Evolutionary conservation across 2,888 invertebrate species (phyloP).

Genomic region (Argynnis bischoffii): DNA sequence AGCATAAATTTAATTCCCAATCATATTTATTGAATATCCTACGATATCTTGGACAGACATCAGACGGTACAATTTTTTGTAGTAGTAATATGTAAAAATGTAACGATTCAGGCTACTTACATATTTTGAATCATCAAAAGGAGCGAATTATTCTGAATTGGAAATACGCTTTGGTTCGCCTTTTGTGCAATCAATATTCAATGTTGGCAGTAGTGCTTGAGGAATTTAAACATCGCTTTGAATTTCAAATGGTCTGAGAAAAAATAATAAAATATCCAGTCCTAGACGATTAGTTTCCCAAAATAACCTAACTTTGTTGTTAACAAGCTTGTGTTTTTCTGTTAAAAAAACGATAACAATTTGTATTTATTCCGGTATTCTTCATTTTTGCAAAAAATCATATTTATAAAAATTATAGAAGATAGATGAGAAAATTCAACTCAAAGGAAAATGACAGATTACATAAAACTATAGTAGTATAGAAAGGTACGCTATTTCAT

Average conservation of each 20-base stretch:
- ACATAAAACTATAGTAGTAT: too few species aligned
- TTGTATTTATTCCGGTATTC: too few species aligned
- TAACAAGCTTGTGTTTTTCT: too few species aligned
- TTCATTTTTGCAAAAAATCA: too few species aligned
- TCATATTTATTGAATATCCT: too few species aligned
- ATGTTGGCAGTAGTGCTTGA: slow-evolving; percentile 71
- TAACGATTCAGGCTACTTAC: slow-evolving; percentile 78
- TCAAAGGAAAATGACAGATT: too few species aligned
- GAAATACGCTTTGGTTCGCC: slow-evolving; percentile 81
- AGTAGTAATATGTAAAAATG: slow-evolving; percentile 62
- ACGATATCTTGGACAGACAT: background rate
- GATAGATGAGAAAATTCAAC: too few species aligned
- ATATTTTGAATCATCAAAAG: slow-evolving; percentile 81
- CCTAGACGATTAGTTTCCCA: slow-evolving; percentile 8
- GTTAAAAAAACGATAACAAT: too few species aligned
- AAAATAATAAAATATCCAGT: slow-evolving; percentile 14
- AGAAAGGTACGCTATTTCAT: too few species aligned
- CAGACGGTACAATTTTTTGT: background rate
- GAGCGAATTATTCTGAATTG: slow-evolving; percentile 81
- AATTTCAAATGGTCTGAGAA: slow-evolving; percentile 36
- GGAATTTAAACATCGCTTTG: slow-evolving; percentile 53
- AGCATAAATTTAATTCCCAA: too few species aligned
- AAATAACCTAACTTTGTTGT: too few species aligned
- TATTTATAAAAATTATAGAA: too few species aligned
- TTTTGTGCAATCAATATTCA: slow-evolving; percentile 83